Evolutionary conservation across 2,797 vertebrate species (phyloP), one percentile per base, ranked within the genome.

Genomic region (Sebastes matsubarae): DNA sequence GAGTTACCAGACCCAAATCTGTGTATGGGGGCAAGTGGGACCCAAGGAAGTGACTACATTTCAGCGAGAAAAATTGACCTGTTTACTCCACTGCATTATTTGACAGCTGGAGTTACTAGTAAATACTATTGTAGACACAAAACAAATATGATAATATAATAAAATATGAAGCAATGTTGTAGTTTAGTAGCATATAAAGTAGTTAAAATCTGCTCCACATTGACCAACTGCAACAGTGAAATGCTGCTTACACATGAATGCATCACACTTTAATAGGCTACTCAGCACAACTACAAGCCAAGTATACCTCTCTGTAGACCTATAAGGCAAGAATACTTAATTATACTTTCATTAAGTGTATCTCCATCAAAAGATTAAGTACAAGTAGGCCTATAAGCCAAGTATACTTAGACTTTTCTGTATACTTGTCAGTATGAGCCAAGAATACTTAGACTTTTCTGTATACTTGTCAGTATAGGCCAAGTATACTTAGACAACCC

Each of bases 1-100:
- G 98, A 99, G 79, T 96, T 99, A 94, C 82, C 97, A 6, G 98
- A 99, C 20, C 83, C 96, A 55, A 92, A 96, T n/a, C 91, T 99
- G 94, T 95, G 96, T 3, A 87, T 97, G 77, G 92, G 95, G 9
- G 91, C 94, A 63, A 94, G 97, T 16, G 97, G 96, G 73, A 96
- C 91, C 71, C 87, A 97, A 14, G 94, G 92, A 42, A 92, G 95
- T 3, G 6, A 46, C 42, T 46, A 18, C 16, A 46, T 46, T 46
- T 46, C 42, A 46, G 42, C 6, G 42, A 32, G 6, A 63, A 34
- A 63, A 34, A 34, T 63, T 34, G 0, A 63, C 11, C 20, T 34
- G 32, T 61, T 34, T 61, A 12, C 29, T 18, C 8, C 25, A 29
- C 25, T 29, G 14, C 57, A 18, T 29, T 59, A 29, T 59, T 29